phyloP scores from a whole-genome alignment of 2,113 vertebrate species.

The Irena cyanogastra region DNA sequence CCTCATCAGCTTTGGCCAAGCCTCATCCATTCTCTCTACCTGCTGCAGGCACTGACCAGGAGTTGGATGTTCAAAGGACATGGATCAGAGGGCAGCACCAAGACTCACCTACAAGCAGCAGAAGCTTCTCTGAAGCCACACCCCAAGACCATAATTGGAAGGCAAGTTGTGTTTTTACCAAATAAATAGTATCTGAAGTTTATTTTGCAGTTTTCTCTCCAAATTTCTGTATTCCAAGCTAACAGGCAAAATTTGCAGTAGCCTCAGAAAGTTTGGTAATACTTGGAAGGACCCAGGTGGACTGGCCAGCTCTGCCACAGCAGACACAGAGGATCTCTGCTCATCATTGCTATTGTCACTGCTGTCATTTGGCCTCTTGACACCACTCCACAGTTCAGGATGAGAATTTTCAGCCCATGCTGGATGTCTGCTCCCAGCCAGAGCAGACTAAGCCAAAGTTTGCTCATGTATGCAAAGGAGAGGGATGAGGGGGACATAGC shows the following conservation, averaged over 20 bases:
- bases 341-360: background rate
- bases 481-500: background rate
- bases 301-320: background rate
- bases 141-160: background rate
- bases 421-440: background rate
- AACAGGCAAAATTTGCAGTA: background rate
- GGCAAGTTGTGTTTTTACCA: background rate
- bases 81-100: background rate
- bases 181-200: background rate
- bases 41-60: background rate
- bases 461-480: rapidly evolving
- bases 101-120: background rate
- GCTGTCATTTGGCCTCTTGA: background rate
- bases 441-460: background rate
- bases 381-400: background rate
- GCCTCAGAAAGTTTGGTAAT: background rate
- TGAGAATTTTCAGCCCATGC: background rate
- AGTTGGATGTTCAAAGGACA: background rate
- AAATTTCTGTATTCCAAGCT: background rate
- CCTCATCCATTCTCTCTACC: background rate
- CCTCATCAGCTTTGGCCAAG: background rate
- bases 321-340: background rate
- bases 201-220: background rate
- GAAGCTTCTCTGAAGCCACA: background rate
- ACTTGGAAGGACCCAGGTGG: background rate